Percentiles rank a stretch among this genome's conserved stretches.
Evolutionary conservation across 2,113 vertebrate genomes (phyloP).

Genomic region (Jaculus jaculus): DNA sequence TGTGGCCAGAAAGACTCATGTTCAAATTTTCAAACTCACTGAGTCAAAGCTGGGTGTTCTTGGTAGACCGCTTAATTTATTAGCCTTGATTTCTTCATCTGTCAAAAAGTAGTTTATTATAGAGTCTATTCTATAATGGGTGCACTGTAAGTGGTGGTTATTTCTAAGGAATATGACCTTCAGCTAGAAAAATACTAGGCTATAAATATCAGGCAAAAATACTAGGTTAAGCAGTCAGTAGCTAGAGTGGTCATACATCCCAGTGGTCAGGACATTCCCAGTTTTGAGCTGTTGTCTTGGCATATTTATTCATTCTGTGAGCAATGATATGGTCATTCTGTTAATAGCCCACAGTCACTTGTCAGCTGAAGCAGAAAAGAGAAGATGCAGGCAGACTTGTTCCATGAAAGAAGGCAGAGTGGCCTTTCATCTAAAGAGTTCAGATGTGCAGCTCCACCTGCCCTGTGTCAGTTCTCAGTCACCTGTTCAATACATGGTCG

Average conservation of each 20-base stretch:
- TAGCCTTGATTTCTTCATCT: conserved; percentile 58
- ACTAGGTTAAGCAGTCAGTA: neutral
- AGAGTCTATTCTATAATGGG: neutral
- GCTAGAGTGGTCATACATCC: neutral
- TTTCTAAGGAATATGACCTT: conserved; percentile 62
- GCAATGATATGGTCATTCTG: neutral
- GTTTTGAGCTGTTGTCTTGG: neutral
- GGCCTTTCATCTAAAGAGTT: rapidly evolving
- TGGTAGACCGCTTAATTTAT: conserved; percentile 41
- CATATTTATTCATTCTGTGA: conserved; percentile 36
- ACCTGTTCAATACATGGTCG: neutral
- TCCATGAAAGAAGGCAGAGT: neutral
- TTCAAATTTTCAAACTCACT: conserved; percentile 15
- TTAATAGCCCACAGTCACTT: neutral
- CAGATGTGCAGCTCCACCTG: neutral
- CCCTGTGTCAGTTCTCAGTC: neutral
- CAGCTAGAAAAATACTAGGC: conserved; percentile 43
- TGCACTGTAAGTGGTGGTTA: conserved; percentile 22
- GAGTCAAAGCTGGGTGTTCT: conserved; percentile 51
- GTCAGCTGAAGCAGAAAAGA: neutral
- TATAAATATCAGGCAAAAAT: conserved; percentile 50
- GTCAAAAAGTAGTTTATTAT: conserved; percentile 61
- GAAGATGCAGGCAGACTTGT: neutral
- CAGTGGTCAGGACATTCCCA: neutral
- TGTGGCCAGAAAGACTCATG: neutral